Evolutionary conservation across 2,113 vertebrate species (phyloP).

Genomic region (Paradisaea rubra): DNA sequence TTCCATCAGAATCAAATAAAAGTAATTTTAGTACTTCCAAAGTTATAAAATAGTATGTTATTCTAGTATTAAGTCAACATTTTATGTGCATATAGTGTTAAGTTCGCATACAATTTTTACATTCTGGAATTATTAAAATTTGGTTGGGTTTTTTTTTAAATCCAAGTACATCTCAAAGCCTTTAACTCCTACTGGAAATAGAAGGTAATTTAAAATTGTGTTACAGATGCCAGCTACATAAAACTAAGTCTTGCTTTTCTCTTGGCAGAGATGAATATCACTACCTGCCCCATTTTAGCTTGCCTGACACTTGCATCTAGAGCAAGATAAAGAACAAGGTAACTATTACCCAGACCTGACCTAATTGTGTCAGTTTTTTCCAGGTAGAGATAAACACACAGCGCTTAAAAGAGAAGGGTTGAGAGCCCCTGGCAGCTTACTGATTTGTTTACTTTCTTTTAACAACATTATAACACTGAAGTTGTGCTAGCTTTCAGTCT

Average conservation of each 20-base stretch:
- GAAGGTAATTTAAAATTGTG: not conserved
- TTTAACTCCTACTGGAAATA: not conserved
- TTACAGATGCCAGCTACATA: not conserved
- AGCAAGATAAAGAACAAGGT: slow-evolving; percentile 7
- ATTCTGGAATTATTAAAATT: not conserved
- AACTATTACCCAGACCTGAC: slow-evolving; percentile 18
- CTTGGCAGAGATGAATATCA: not conserved
- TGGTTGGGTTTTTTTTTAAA: not conserved
- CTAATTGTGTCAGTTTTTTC: slow-evolving; percentile 25
- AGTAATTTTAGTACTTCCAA: not conserved
- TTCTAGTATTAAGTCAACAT: not conserved
- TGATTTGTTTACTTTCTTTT: slow-evolving; percentile 38
- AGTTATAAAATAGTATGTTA: not conserved
- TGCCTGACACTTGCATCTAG: not conserved
- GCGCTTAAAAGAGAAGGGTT: not conserved
- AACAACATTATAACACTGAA: not conserved
- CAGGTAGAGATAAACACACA: not conserved
- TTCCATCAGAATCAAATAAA: not conserved
- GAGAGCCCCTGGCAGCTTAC: not conserved
- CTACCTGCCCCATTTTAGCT: not conserved
- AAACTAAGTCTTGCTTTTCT: not conserved
- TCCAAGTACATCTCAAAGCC: not conserved
- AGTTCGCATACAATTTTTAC: not conserved
- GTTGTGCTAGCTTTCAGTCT: not conserved
- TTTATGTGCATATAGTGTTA: not conserved